A percentile compares a stretch with the other conserved stretches of the same genome.
These are phyloP conservation scores for Ageneiosus marmoratus DNA, from an alignment of 2,113 vertebrate genomes.

Conservation along the genomic window DNA sequence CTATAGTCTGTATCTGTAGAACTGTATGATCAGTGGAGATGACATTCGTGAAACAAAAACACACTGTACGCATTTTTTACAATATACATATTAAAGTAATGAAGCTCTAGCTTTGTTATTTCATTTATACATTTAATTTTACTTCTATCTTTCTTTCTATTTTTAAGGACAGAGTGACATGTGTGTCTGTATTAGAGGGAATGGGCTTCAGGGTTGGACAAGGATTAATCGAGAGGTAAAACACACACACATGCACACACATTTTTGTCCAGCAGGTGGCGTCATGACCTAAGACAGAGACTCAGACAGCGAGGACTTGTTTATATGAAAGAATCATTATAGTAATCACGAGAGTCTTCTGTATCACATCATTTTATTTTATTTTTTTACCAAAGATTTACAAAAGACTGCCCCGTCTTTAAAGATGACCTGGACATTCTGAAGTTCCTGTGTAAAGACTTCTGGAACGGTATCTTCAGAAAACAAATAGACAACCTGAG, in stretches of 20 bases:
- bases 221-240: constrained; percentile 82
- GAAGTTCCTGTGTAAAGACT: constrained; percentile 87
- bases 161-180: constrained; percentile 72
- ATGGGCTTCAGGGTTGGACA: constrained; percentile 87
- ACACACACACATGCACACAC: neutral
- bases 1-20: too few relatives aligned
- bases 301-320: too few relatives aligned
- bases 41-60: too few relatives aligned
- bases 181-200: constrained; percentile 76
- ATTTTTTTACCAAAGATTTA: constrained; percentile 69
- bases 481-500: constrained; percentile 84
- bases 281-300: neutral
- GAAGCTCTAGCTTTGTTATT: too few relatives aligned
- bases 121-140: too few relatives aligned
- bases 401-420: constrained; percentile 78
- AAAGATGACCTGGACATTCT: constrained; percentile 84
- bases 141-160: neutral
- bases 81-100: too few relatives aligned
- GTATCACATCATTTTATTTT: neutral
- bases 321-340: too few relatives aligned
- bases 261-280: constrained; percentile 18
- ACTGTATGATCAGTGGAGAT: too few relatives aligned
- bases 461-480: constrained; percentile 81
- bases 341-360: too few relatives aligned
- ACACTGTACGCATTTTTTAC: too few relatives aligned